A percentile compares a stretch with the other conserved stretches of the same genome.
These are phyloP conservation scores for Caenorhabditis sinica DNA, from an alignment of 2,888 invertebrate genomes.

Conservation along the genomic window DNA sequence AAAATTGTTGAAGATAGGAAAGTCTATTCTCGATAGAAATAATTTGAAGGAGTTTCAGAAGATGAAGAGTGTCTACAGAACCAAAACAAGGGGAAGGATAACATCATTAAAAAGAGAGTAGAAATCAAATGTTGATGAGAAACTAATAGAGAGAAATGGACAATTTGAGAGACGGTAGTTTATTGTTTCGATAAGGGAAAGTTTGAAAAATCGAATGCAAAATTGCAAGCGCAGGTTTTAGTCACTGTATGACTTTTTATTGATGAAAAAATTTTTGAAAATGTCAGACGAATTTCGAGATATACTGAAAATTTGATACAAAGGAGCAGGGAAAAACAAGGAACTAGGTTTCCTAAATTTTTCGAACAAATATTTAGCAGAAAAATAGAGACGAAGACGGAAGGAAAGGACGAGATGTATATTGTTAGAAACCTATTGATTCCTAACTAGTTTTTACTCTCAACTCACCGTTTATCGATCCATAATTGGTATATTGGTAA, in stretches of 20 bases:
- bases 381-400: background rate
- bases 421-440: slow-evolving; percentile 16
- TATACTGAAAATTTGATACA: no score
- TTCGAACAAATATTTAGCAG: background rate
- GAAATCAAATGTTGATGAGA: background rate
- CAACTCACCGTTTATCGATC: slow-evolving; percentile 48
- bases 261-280: background rate
- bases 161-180: slow-evolving; percentile 10
- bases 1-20: no score
- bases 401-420: slow-evolving; percentile 4
- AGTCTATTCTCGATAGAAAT: no score
- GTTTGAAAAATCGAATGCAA: no score
- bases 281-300: background rate
- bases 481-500: slow-evolving; percentile 54
- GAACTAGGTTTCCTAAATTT: background rate
- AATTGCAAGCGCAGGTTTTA: background rate
- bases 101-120: background rate
- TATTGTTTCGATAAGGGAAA: slow-evolving; percentile 6
- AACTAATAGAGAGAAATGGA: background rate
- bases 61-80: background rate
- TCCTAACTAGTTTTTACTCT: background rate
- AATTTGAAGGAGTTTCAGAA: background rate
- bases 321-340: background rate
- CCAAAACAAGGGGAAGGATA: background rate
- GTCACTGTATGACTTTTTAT: background rate